phyloP scores from a whole-genome alignment of 2,888 invertebrate species.

The Oxyteleia sp. region DNA sequence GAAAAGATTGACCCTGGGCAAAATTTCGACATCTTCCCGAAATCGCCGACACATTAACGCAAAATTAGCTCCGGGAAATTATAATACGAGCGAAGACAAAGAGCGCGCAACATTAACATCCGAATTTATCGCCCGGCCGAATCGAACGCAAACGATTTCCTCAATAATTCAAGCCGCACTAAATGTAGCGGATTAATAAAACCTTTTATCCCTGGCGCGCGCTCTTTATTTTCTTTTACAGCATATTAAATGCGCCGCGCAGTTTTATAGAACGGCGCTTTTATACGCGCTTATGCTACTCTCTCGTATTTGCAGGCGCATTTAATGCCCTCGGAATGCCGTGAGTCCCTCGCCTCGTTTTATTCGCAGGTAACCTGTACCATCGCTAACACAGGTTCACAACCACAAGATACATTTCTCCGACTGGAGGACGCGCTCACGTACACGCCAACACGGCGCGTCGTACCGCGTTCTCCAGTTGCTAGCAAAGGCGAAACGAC shows the following conservation, averaged over 20 bases:
- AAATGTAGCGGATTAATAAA: constrained; percentile 65
- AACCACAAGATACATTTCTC: constrained; percentile 55
- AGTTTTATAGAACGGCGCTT: constrained; percentile 67
- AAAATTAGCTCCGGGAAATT: neutral
- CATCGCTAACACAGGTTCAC: constrained; percentile 61
- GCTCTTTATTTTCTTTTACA: constrained; percentile 51
- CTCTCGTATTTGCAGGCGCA: constrained; percentile 67
- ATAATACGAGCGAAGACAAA: constrained; percentile 21
- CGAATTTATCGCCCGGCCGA: constrained; percentile 52
- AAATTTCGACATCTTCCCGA: neutral
- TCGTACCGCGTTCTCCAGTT: constrained; percentile 39
- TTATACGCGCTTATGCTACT: constrained; percentile 63
- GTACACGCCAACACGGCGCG: constrained; percentile 17
- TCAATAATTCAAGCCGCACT: constrained; percentile 38
- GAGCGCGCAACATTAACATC: constrained; percentile 29
- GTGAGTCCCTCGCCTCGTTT: constrained; percentile 71
- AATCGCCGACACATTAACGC: neutral
- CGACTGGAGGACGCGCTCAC: constrained; percentile 40
- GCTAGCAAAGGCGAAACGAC: constrained; percentile 77
- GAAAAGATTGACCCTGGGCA: constrained; percentile 37
- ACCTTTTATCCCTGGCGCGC: constrained; percentile 52
- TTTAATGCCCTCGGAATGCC: constrained; percentile 73
- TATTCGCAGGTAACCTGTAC: constrained; percentile 78
- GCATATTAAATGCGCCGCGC: constrained; percentile 55
- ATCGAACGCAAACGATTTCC: constrained; percentile 60